Percentiles rank a stretch among this genome's conserved stretches.
Conservation (phyloP, 2,888 invertebrate genomes). For the Sminthurinus aureus region DNA sequence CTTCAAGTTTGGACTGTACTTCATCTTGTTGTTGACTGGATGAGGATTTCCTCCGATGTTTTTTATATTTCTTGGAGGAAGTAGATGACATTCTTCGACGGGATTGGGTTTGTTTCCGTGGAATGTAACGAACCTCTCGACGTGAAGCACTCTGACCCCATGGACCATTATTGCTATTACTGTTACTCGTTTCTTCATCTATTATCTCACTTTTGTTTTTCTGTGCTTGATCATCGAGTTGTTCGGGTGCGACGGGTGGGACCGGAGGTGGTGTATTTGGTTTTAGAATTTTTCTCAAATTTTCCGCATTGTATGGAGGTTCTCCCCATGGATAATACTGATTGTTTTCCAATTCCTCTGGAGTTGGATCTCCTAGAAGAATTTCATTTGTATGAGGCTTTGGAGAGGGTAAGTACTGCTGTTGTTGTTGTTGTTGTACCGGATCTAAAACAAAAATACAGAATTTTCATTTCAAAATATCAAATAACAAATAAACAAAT, state of each 20-base stretch:
- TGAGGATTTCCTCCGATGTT: not conserved
- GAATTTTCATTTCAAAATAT: not conserved
- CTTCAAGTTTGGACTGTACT: too few relatives aligned
- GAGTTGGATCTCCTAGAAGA: not conserved
- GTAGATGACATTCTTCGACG: not conserved
- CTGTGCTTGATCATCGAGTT: not conserved
- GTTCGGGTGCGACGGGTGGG: not conserved
- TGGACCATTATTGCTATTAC: not conserved
- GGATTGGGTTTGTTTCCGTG: not conserved
- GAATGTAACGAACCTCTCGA: not conserved
- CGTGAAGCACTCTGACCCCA: not conserved
- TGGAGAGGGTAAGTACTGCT: not conserved
- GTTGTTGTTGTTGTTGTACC: not conserved
- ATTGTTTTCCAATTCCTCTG: not conserved
- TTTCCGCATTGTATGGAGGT: not conserved
- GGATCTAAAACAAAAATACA: not conserved
- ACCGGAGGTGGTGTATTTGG: not conserved
- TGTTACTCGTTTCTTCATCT: not conserved
- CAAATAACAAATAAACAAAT: not conserved
- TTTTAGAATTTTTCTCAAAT: not conserved
- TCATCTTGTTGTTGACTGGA: too few relatives aligned
- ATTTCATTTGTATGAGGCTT: not conserved
- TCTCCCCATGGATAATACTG: conserved; percentile 1
- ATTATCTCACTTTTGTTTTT: not conserved
- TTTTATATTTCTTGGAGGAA: not conserved